Evolutionary conservation across 2,888 invertebrate genomes (phyloP).

Genomic region (Heliconius cydno): DNA sequence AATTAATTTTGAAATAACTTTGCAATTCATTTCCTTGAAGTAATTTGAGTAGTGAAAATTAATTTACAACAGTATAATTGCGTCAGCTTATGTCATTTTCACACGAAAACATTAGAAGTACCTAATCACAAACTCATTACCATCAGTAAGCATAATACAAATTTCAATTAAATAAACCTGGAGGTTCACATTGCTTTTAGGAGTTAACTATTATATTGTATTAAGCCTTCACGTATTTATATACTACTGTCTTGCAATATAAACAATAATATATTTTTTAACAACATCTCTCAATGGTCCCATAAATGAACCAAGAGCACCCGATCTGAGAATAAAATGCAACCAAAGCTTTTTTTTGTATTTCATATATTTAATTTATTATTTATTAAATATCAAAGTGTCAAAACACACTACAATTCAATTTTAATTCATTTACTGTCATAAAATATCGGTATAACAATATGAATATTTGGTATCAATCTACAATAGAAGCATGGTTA

Average conservation of each 20-base stretch:
- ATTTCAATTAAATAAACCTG: not conserved
- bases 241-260: too few species aligned
- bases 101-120: not conserved
- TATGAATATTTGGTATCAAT: not conserved
- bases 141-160: not conserved
- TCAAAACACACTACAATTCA: not conserved
- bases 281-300: not conserved
- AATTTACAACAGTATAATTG: constrained; percentile 49
- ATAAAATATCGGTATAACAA: not conserved
- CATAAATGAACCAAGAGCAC: not conserved
- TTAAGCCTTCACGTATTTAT: too few species aligned
- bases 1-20: constrained; percentile 75
- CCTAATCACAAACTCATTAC: not conserved
- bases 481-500: constrained; percentile 50
- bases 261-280: too few species aligned
- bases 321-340: not conserved
- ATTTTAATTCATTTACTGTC: not conserved
- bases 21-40: constrained; percentile 62
- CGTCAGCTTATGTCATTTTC: not conserved
- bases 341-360: not conserved
- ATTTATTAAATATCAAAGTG: not conserved
- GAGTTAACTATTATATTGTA: not conserved
- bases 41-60: constrained; percentile 73
- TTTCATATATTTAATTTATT: not conserved
- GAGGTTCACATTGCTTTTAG: not conserved